Evolutionary conservation across 2,797 vertebrate genomes (phyloP).

Genomic region (Tenualosa thibaudeaui): DNA sequence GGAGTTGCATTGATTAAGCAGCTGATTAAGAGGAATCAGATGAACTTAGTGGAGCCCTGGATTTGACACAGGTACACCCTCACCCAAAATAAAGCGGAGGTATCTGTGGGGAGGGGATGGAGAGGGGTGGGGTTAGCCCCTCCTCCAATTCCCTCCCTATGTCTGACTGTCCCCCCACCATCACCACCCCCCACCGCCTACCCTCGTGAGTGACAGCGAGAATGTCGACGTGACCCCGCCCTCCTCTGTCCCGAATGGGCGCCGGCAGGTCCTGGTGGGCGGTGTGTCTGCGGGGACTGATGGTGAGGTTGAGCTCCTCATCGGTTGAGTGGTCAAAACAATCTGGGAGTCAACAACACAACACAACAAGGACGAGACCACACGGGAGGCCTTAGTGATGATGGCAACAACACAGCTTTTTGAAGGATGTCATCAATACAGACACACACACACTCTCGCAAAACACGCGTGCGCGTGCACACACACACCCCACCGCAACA

Average conservation of each 20-base stretch:
- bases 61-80: conserved; percentile 57
- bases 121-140: conserved; percentile 70
- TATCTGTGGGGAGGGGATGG: conserved; percentile 48
- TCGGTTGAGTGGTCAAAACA: conserved; percentile 98
- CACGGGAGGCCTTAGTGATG: conserved; percentile 74
- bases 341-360: conserved; percentile 95
- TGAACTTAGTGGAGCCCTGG: conserved; percentile 77
- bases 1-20: conserved; percentile 49
- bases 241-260: conserved; percentile 87
- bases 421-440: background rate
- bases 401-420: conserved; percentile 20
- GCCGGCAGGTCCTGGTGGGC: conserved; percentile 84
- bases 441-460: background rate
- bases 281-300: conserved; percentile 86
- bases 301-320: conserved; percentile 89
- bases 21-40: conserved; percentile 38
- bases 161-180: conserved; percentile 17
- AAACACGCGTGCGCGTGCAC: background rate
- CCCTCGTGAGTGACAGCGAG: conserved; percentile 94
- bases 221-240: conserved; percentile 84
- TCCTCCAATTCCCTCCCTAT: conserved; percentile 78
- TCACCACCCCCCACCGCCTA: conserved; percentile 85
- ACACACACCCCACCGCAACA: background rate
- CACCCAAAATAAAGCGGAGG: conserved; percentile 63
- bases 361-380: conserved; percentile 84